Base-by-base conservation (phyloP, 2,113 vertebrate genomes). In the Hippopotamus amphibius region DNA sequence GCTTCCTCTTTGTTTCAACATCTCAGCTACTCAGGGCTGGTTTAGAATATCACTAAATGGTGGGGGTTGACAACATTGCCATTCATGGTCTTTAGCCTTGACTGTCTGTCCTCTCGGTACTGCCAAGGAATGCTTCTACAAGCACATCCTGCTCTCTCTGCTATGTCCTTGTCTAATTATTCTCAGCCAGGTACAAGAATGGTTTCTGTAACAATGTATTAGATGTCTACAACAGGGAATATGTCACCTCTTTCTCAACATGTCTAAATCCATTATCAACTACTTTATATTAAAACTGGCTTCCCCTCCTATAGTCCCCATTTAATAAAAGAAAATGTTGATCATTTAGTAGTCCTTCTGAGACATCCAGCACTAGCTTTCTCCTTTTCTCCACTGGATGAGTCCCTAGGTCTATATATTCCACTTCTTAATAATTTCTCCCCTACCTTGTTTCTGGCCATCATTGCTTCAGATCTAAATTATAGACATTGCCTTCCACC, bases 11-110 rank as follows among this genome's bases (percentile, higher is more conserved):
- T 30, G 22, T 55, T 80, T 50, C 50, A 80, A 65, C 3, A 63
- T 17, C 4, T 37, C n/a, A n/a, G 37, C 3, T 65, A 14, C 37
- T 69, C 33, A 82, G 8, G 12, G 24, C 5, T 79, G 7, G 11
- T 87, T 48, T 93, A 61, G 3, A 81, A 43, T 15, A 55, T 74
- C 22, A 69, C 55, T 24, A 26, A 86, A 55, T 53, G 7, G 17
- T 26, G 5, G 7, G 0, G 0, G 17, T 55, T 14, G n/a, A 37
- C 1, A 12, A 26, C 12, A 22, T 15, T 26, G 13, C 6, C 48
- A 5, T 46, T 22, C 15, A 6, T 61, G 30, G 15, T 63, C 28
- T 89, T 55, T 2, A 63, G 21, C 6, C 16, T 46, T 86, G 37
- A 14, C 10, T 37, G 37, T 37, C 6, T 57, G 11, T 9, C 0